These are phyloP conservation scores for Bombus fervidus DNA, from an alignment of 1,140 invertebrate species.

Conservation along the genomic window DNA sequence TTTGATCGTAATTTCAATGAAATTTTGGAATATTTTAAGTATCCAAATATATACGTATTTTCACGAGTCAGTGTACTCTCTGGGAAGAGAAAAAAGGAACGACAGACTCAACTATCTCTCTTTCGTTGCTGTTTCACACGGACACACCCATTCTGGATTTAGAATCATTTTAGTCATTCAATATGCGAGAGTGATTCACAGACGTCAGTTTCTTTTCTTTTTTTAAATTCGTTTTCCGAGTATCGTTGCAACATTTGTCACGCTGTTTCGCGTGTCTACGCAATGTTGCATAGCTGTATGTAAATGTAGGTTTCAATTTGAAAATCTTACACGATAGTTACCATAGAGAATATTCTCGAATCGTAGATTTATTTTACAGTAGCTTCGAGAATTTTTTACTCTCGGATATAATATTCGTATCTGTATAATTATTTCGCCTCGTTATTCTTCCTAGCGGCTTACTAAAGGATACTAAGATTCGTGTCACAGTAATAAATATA, in stretches of 20 bases:
- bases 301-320: neutral
- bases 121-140: neutral
- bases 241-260: neutral
- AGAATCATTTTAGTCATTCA: constrained; percentile 18
- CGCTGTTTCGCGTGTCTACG: neutral
- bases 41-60: neutral
- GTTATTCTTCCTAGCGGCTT: neutral
- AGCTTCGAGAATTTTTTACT: neutral
- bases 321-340: neutral
- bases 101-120: neutral
- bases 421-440: neutral
- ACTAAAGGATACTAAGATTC: too few relatives aligned
- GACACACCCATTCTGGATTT: constrained; percentile 38
- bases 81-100: neutral
- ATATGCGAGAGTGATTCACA: constrained; percentile 12
- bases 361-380: too few relatives aligned
- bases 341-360: too few relatives aligned
- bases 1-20: neutral
- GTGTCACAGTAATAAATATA: too few relatives aligned
- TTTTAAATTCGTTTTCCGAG: neutral
- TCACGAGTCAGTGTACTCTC: too few relatives aligned
- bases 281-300: neutral
- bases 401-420: neutral
- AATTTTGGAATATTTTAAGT: neutral
- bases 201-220: too few relatives aligned